These are phyloP conservation scores for Helicoverpa armigera DNA, from an alignment of 1,140 invertebrate species.

Conservation along the genomic window DNA sequence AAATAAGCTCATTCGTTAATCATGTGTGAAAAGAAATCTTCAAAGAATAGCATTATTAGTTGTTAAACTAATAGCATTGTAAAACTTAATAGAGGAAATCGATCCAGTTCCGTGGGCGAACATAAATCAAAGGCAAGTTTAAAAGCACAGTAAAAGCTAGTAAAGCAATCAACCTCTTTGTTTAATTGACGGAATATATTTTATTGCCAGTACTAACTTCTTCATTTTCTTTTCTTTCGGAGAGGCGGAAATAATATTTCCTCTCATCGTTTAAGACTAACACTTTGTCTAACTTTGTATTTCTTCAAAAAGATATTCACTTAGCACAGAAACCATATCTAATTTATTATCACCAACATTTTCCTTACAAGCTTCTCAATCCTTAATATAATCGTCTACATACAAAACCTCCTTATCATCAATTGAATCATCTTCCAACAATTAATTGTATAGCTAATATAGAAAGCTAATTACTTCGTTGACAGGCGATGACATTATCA, in stretches of 20 bases:
- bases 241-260: too few relatives aligned
- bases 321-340: not conserved
- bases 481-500: constrained; percentile 45
- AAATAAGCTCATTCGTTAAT: constrained; percentile 25
- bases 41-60: constrained; percentile 4
- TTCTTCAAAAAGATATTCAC: not conserved
- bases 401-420: not conserved
- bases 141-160: not conserved
- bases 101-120: constrained; percentile 5
- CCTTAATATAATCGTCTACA: not conserved
- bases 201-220: not conserved
- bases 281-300: not conserved
- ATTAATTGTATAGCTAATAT: constrained; percentile 19
- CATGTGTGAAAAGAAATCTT: constrained; percentile 12
- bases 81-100: constrained; percentile 27
- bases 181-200: not conserved
- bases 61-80: constrained; percentile 22
- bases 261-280: too few relatives aligned
- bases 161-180: constrained; percentile 25
- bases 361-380: not conserved
- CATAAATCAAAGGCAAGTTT: constrained; percentile 25
- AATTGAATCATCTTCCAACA: not conserved
- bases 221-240: not conserved
- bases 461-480: constrained; percentile 43
- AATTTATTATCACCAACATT: not conserved